Base-by-base conservation (phyloP, 2,888 invertebrate species). In the Drosophila imparisetae region DNA sequence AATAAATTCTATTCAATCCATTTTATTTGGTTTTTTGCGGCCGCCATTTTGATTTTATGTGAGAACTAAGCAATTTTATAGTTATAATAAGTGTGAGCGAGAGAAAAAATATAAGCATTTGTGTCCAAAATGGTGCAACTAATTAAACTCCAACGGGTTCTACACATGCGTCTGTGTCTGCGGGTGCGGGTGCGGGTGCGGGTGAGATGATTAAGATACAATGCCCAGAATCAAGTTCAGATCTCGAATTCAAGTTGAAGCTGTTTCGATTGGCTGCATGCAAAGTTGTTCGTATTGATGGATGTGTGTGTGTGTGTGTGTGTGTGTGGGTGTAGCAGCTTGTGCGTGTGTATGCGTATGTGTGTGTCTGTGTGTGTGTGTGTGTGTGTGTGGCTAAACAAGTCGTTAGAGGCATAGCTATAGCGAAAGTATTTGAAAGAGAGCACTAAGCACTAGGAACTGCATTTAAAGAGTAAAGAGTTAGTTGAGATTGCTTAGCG, bases 361-460 rank as follows among this genome's bases (percentile, higher is more conserved):
- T 36, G 15, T 61, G 11, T 48, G 53, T 63, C 40, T 63, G 32
- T 50, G 10, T 64, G 49, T 29, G 5, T 65, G 18, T 30, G 34
- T 64, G 32, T 42, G 57, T 72, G 57, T 65, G 49, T 66, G 50
- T 68, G 42, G 49, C 42, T 66, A 63, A 76, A 79, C 70, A 74
- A 70, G 78, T 81, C 77, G 54, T 72, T 59, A 84, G 70, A 75
- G 73, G 85, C 84, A 84, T 80, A 79, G 45, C 34, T 36, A 36
- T 32, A 32, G 36, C 36, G 15, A 36, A 18, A 36, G 36, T 82
- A 81, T 60, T 54, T 38, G n/a, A 49, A 55, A 59, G 74, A 68
- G 64, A 67, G 69, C 45, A 45, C 78, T 72, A 76, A 75, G 58
- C 67, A 68, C 74, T 75, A 77, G 67, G 52, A 62, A 83, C 70